These are phyloP conservation scores for Glaucopsyche alexis DNA, from an alignment of 2,888 invertebrate species.

Conservation along the genomic window DNA sequence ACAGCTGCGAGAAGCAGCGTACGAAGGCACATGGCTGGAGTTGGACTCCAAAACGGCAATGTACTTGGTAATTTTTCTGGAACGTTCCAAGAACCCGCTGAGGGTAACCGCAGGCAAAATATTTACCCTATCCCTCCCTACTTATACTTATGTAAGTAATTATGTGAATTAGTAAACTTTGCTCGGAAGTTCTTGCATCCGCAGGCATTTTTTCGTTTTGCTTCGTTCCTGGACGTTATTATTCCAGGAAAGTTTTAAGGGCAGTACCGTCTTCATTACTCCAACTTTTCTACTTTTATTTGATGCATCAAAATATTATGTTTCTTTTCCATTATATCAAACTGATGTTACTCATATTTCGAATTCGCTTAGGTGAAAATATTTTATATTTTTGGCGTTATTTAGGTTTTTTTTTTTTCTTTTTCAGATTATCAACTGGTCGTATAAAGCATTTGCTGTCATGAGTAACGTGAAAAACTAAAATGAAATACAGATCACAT, in stretches of 20 bases:
- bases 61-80: conserved; percentile 68
- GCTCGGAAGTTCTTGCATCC: conserved; percentile 1
- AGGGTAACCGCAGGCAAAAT: conserved; percentile 77
- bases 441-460: conserved; percentile 75
- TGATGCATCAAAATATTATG: not conserved
- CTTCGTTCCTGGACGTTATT: not conserved
- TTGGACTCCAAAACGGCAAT: conserved; percentile 57
- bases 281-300: not conserved
- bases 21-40: conserved; percentile 71
- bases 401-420: conserved; percentile 33
- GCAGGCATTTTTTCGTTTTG: conserved; percentile 12
- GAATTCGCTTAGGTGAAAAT: no score
- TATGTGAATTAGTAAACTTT: conserved; percentile 12
- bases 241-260: conserved; percentile 10
- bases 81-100: conserved; percentile 74
- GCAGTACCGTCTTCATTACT: not conserved
- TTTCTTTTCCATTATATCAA: not conserved
- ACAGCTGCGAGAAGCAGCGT: conserved; percentile 73
- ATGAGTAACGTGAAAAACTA: conserved; percentile 74
- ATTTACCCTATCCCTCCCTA: conserved; percentile 72
- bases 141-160: conserved; percentile 72
- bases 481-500: conserved; percentile 30
- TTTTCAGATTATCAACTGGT: conserved; percentile 76
- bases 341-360: conserved; percentile 8
- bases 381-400: no score